These are phyloP conservation scores for Indicator indicator DNA, from an alignment of 2,113 vertebrate genomes.

Conservation along the genomic window DNA sequence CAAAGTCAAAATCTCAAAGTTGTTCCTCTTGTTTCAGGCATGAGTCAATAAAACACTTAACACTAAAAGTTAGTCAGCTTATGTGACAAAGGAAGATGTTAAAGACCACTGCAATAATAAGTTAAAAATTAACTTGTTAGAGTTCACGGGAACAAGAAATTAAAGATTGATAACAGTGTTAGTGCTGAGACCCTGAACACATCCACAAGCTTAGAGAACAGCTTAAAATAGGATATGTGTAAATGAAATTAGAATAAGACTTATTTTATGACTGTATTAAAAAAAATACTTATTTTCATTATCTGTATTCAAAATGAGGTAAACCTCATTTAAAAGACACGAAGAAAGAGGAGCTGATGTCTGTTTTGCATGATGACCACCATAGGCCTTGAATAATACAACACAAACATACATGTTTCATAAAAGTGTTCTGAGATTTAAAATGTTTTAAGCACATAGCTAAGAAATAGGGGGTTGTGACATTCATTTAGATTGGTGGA, in stretches of 20 bases:
- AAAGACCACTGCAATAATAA: neutral
- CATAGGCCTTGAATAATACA: neutral
- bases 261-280: neutral
- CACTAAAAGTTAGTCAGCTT: neutral
- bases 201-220: neutral
- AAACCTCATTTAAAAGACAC: neutral
- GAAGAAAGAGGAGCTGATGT: accelerated
- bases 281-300: neutral
- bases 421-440: neutral
- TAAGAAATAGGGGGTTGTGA: neutral
- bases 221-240: neutral
- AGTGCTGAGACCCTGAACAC: neutral
- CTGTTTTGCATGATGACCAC: neutral
- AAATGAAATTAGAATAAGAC: neutral
- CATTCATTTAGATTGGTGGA: neutral
- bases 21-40: neutral
- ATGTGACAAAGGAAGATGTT: neutral
- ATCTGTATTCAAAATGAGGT: neutral
- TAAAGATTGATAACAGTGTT: neutral
- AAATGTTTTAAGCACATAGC: neutral
- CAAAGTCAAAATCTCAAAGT: neutral
- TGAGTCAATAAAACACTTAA: neutral
- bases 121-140: neutral
- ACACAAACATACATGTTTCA: neutral
- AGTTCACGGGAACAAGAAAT: neutral